phyloP scores from a whole-genome alignment of 2,797 vertebrate genomes.

The Vireo griseus region DNA sequence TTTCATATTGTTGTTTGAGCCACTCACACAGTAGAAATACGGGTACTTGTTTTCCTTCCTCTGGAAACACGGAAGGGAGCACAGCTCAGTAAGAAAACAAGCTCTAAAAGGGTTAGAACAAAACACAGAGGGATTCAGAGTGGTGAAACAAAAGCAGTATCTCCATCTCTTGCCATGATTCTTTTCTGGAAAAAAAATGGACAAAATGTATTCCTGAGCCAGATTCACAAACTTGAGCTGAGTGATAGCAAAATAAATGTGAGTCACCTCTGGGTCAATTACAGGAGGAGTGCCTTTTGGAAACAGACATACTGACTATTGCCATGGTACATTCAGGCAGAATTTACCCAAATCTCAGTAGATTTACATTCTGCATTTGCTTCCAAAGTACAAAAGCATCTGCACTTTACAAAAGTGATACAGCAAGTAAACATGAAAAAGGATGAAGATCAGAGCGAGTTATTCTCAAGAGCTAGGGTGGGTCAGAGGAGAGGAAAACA shows the following conservation, averaged over 20 bases:
- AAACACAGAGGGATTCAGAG: slow-evolving; percentile 30
- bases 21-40: not conserved
- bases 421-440: not conserved
- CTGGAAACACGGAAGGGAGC: slow-evolving; percentile 2
- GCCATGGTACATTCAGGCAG: not conserved
- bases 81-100: slow-evolving; percentile 23
- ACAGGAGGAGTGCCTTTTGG: not conserved
- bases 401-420: not conserved
- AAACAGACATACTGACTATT: not conserved
- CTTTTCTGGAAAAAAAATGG: not conserved
- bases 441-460: not conserved
- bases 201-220: not conserved
- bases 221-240: not conserved
- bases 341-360: slow-evolving; percentile 18
- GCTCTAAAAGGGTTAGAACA: slow-evolving; percentile 42
- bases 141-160: not conserved
- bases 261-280: not conserved
- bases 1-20: not conserved
- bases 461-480: not conserved
- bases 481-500: not conserved
- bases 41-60: not conserved
- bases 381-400: not conserved
- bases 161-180: not conserved
- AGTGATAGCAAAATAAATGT: slow-evolving; percentile 3
- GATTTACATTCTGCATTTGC: not conserved